These are phyloP conservation scores for Nothoprocta pentlandii DNA, from an alignment of 2,113 vertebrate genomes.

Conservation along the genomic window DNA sequence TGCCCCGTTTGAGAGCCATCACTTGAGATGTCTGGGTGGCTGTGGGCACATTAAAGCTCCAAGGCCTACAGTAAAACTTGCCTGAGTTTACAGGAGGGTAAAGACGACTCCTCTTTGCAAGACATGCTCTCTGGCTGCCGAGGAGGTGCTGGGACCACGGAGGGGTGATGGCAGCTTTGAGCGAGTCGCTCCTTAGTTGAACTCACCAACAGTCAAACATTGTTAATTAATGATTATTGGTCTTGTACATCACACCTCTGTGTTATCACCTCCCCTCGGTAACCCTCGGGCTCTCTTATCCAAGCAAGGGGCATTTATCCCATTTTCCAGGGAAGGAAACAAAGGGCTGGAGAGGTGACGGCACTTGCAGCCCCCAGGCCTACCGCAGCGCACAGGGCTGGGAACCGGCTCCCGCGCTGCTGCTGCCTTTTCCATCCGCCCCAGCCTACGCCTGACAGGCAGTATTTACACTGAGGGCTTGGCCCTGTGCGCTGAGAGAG, in stretches of 20 bases:
- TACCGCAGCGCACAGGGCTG: background rate
- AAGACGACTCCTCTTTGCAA: background rate
- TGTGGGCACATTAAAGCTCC: accelerated
- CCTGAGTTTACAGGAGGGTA: background rate
- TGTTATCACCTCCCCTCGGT: conserved; percentile 1
- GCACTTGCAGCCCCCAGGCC: background rate
- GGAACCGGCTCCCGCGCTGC: accelerated
- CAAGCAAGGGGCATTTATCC: background rate
- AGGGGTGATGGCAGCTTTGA: conserved; percentile 28
- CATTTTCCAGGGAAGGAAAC: background rate
- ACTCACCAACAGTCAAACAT: conserved; percentile 54
- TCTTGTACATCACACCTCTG: background rate
- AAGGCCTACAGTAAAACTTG: background rate
- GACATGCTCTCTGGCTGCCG: background rate
- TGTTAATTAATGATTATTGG: conserved; percentile 51
- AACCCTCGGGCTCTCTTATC: background rate
- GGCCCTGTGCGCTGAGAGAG: background rate
- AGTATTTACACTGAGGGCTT: background rate
- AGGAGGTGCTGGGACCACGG: background rate
- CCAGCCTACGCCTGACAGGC: background rate
- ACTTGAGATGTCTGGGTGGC: background rate
- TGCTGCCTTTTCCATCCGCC: background rate
- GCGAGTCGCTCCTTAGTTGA: background rate
- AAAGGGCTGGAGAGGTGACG: background rate
- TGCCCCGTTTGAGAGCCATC: background rate